Evolutionary conservation across 2,797 vertebrate genomes (phyloP), one percentile per base, ranked within the genome.

Genomic region (Streptopelia turtur): DNA sequence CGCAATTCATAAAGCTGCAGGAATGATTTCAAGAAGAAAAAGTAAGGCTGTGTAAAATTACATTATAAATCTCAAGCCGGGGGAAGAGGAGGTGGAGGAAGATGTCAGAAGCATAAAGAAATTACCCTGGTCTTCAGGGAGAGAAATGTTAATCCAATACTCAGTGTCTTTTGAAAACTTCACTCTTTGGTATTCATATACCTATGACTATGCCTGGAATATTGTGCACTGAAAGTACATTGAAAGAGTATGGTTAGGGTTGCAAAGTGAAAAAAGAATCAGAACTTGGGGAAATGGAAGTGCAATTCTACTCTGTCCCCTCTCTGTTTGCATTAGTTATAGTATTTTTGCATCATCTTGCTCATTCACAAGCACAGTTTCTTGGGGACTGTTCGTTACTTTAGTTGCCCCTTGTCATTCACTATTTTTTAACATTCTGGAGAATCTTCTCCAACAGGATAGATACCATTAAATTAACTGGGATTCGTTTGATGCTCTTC

Each of bases 131-230:
- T 95, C 93, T 94, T 95, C 69, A 83, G 81, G 93, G 81, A 93
- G 37, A 78, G 64, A 92, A 95, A 93, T 89, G 61, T 95, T 95
- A 96, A 95, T 94, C 81, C 95, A 95, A 83, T 68, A 92, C 47
- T 65, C 94, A 95, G 60, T 85, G 86, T 87, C 88, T 96, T 96
- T 92, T 94, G 90, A 87, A 95, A 96, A 94, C 93, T 84, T 93
- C 64, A 78, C 20, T 50, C 57, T 84, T 77, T 71, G 55, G 50
- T 90, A 72, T 90, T 93, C 68, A 14, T 87, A 8, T 80, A 74
- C 64, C 91, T 12, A 11, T 65, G 70, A 61, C 37, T 91, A 21
- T 85, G 43, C 53, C 43, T 87, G 64, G 53, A 78, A 89, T 68
- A 52, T 22, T 39, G 65, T 61, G 65, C 27, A 12, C 24, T 75